These are phyloP conservation scores for Frankliniella fusca DNA, from an alignment of 2,888 invertebrate genomes.

Conservation along the genomic window DNA sequence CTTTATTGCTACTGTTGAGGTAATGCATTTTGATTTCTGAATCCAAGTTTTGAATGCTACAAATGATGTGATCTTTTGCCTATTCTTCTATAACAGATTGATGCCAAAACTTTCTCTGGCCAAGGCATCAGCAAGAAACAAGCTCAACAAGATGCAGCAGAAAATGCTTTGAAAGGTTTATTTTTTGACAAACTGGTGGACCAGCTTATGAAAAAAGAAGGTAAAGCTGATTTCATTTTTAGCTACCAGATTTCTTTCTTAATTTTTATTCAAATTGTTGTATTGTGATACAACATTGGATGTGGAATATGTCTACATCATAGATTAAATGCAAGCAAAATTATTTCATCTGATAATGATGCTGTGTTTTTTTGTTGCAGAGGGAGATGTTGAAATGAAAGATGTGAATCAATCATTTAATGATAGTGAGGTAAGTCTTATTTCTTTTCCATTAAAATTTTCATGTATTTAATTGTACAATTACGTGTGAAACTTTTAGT, in stretches of 20 bases:
- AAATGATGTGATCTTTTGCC: background rate
- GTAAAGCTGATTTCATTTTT: background rate
- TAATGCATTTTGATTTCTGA: background rate
- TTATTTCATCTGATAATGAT: background rate
- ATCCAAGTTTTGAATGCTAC: background rate
- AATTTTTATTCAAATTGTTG: background rate
- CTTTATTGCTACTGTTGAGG: background rate
- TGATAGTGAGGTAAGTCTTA: background rate
- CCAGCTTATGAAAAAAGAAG: background rate
- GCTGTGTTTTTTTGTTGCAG: background rate
- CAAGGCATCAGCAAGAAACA: background rate
- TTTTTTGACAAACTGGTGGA: constrained; percentile 4
- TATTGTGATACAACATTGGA: background rate
- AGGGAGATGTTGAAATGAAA: background rate
- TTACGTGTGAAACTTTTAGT: background rate
- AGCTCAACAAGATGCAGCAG: background rate
- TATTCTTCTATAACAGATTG: background rate
- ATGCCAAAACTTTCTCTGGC: background rate
- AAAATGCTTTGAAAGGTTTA: background rate
- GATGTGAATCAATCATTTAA: background rate
- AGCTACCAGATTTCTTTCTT: background rate
- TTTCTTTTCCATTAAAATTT: background rate
- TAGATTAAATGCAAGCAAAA: background rate
- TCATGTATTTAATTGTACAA: background rate
- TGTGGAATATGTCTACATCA: too few relatives aligned